Conservation (phyloP, 2,888 invertebrate genomes). For the Steromphala cineraria region DNA sequence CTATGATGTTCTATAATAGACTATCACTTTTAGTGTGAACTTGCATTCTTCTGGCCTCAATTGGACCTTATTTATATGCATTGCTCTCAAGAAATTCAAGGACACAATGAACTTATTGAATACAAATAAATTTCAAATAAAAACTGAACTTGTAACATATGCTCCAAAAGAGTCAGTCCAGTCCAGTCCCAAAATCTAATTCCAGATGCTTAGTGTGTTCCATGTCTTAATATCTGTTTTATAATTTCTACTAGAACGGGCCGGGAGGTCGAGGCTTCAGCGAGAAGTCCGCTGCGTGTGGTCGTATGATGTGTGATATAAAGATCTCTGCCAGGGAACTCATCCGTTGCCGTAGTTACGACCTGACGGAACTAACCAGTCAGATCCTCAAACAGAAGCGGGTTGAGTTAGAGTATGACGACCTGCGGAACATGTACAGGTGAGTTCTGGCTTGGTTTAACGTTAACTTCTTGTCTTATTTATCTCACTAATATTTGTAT, state of each 20-base stretch:
- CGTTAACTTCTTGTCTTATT: neutral
- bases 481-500: constrained; percentile 22
- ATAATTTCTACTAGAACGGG: constrained; percentile 44
- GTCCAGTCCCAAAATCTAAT: too few species aligned
- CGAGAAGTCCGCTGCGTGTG: constrained; percentile 78
- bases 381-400: constrained; percentile 74
- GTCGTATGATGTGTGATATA: constrained; percentile 93
- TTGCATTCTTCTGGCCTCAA: too few species aligned
- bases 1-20: too few species aligned
- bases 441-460: constrained; percentile 39
- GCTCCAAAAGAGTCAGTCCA: too few species aligned
- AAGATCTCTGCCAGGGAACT: constrained; percentile 95
- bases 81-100: too few species aligned
- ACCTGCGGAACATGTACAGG: constrained; percentile 70
- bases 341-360: constrained; percentile 92
- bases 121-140: too few species aligned
- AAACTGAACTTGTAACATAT: too few species aligned
- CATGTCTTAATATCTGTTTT: neutral
- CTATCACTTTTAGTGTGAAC: too few species aligned
- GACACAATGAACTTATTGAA: too few species aligned
- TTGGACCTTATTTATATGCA: too few species aligned
- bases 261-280: constrained; percentile 52
- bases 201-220: too few species aligned
- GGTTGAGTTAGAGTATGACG: constrained; percentile 69
- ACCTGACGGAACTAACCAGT: constrained; percentile 82